Conservation (phyloP, 2,113 vertebrate species). For the Dendropsophus ebraccatus region DNA sequence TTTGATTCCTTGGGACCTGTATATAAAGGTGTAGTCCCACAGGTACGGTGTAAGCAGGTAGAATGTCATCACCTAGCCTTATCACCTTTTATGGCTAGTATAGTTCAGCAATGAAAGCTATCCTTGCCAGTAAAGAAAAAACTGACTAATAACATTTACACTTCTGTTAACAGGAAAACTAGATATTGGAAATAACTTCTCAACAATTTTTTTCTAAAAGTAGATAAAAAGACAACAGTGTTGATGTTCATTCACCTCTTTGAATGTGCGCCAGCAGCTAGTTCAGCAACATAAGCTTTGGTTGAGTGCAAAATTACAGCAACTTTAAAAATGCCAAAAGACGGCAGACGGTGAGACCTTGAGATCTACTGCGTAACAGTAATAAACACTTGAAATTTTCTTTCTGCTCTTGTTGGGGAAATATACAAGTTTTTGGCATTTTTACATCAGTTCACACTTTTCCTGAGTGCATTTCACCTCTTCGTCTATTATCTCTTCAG, state of each 20-base stretch:
- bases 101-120: too few species aligned
- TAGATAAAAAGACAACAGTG: not conserved
- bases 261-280: not conserved
- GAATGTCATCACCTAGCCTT: too few species aligned
- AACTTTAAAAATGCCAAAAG: constrained; percentile 4
- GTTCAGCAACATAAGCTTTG: not conserved
- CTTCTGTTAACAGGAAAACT: too few species aligned
- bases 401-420: not conserved
- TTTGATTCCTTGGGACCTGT: too few species aligned
- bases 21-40: too few species aligned
- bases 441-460: constrained; percentile 17
- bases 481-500: constrained; percentile 2
- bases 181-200: too few species aligned
- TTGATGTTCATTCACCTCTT: not conserved
- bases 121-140: too few species aligned
- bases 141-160: too few species aligned
- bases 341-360: not conserved
- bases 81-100: too few species aligned
- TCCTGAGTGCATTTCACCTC: not conserved
- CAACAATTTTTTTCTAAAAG: too few species aligned
- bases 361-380: not conserved
- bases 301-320: not conserved
- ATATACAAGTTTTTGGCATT: constrained; percentile 17
- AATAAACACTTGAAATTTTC: constrained; percentile 3
- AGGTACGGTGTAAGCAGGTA: too few species aligned